Evolutionary conservation across 2,797 vertebrate species (phyloP), one percentile per base, ranked within the genome.

Genomic region (Darevskia mixta): DNA sequence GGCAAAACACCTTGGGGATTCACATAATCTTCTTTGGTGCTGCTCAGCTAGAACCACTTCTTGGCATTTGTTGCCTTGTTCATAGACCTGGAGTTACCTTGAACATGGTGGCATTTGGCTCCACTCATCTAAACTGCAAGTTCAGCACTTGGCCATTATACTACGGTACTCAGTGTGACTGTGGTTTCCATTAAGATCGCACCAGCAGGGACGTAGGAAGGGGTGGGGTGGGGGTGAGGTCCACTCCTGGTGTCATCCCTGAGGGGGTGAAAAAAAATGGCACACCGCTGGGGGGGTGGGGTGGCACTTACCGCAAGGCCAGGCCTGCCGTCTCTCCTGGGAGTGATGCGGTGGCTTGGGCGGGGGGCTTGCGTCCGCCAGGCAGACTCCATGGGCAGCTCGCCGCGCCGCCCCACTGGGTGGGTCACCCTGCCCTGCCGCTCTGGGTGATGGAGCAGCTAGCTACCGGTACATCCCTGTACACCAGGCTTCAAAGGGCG

Each of bases 401-500:
- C 49, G 1, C 13, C 1, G 0, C 15, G 49, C 49, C 1, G 0
- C 49, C 13, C 13, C 13, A 3, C 49, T 15, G 49, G 49, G 49
- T 0, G 3, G 49, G 15, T 55, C 3, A 1, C 3, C 49, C 49
- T 1, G 15, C 49, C 49, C 13, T 55, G 49, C 13, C 1, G 0
- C 13, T 55, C 49, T 3, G 0, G 13, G 13, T 55, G 49, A 13
- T 13, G 1, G 13, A 55, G 49, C 49, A 55, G 49, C 49, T 15
- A 55, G 49, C 13, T 55, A 55, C n/a, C n/a, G n/a, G n/a, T n/a
- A n/a, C 1, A 3, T 13, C 49, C 13, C 49, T 55, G 49, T 55
- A 38, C 97, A 97, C 97, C 97, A 98, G 94, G 95, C 97, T 92
- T 98, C 97, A 18, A 97, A 97, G 0, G 96, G 98, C 93, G 98